Base-by-base conservation (phyloP, 2,113 vertebrate species). In the Triplophysa dalaica region DNA sequence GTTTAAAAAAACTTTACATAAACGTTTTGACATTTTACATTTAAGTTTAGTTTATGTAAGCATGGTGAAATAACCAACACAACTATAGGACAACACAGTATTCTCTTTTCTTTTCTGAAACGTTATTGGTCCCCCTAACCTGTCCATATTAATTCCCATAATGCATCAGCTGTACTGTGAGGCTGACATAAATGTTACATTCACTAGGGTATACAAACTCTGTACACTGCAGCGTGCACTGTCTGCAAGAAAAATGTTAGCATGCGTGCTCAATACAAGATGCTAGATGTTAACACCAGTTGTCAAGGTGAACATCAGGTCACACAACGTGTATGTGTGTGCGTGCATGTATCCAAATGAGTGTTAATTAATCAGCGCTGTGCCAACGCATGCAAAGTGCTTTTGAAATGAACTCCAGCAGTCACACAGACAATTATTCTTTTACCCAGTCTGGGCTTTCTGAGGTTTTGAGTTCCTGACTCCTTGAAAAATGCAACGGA, bases 361-460 rank as follows among this genome's bases (percentile, higher is more conserved):
- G 76, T 78, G 52, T 60, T 54, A 67, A 58, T 77, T 48, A 67
- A 43, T 58, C 70, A 61, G 70, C 21, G 41, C 54, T 60, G 54
- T 61, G 54, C 33, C 70, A 74, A 22, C 17, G 70, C 70, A 74
- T 60, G 54, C 70, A 74, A 74, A 74, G 33, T 60, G 58, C 54
- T 60, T 61, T 74, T 60, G 60, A 24, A 60, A 61, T 22, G n/a
- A 61, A 74, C 70, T 74, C 54, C 19, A 58, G 14, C 50, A 56
- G 45, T 22, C 12, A 33, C 52, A 60, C 56, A 48, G 29, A 79
- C n/a, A 22, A 0, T 45, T 41, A 62, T 4, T 61, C 54, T 19
- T 3, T 10, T 74, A 26, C 16, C 16, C n/a, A 41, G n/a, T 60
- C 33, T 24, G 21, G n/a, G n/a, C 22, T 48, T 22, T 61, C 12